Base-by-base conservation (phyloP, 2,113 vertebrate species). In the Hippocampus comes region DNA sequence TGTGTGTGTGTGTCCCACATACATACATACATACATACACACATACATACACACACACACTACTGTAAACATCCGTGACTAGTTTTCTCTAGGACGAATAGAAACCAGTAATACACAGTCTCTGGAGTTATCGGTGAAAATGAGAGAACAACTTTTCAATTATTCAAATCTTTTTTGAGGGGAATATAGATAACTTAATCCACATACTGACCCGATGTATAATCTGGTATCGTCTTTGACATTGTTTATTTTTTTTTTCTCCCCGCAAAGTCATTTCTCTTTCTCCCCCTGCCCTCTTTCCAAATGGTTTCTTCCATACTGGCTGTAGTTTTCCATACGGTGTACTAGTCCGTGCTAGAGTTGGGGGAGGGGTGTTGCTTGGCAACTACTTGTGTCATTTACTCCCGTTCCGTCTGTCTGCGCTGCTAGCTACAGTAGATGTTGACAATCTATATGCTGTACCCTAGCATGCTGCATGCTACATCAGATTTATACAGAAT, bases 361-460 rank as follows among this genome's bases (percentile, higher is more conserved):
- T 72, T 86, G 87, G 90, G 88, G 90, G 90, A 88, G 77, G 87
- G 87, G 88, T 76, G 87, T 88, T 86, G 86, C 88, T 76, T 70
- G 56, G 88, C 85, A 89, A 88, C 86, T 79, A 81, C 73, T 71
- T 79, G 74, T 83, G 78, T 76, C 81, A 64, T 83, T 72, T 81
- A 78, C 70, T 82, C 83, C 69, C 57, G 17, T 74, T 81, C 75
- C 18, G 42, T 46, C 64, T 83, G 67, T 84, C 77, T 85, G 77
- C 74, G 68, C 73, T 78, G 81, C 80, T 91, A 89, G 87, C 87
- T 86, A 86, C 53, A 41, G 65, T 63, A 76, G 53, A 4, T 76
- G 17, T 38, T 83, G n/a, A 69, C 59, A 61, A 78, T 71, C 71
- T 79, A 42, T 34, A 76, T 8, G 30, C 14, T 25, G 12, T 27